Base-by-base conservation (phyloP, 1,140 invertebrate genomes). In the Papilio glaucus region DNA sequence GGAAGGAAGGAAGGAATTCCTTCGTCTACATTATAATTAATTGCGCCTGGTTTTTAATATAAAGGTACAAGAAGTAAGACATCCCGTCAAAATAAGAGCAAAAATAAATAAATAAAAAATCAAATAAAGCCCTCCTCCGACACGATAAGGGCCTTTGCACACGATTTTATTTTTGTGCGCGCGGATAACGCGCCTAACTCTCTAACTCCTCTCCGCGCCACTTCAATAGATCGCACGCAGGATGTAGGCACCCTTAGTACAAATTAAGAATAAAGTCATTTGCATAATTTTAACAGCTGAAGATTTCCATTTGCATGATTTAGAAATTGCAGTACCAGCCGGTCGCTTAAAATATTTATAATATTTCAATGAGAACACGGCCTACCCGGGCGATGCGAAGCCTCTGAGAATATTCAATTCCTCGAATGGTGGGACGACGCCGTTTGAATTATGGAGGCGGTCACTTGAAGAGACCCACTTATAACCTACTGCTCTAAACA, bases 341-440 rank as follows among this genome's bases (percentile, higher is more conserved):
- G 49, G 49, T 18, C 1, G 21, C 1, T 57, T 24, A 13, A 49
- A 57, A 57, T 57, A 57, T 57, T 57, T 57, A 57, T 57, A 57
- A 57, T 57, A 57, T 57, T 57, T 57, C 21, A 57, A 57, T 57
- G 24, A 24, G 49, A 57, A 57, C 49, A 24, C 18, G 49, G 7
- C 21, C 21, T 21, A 24, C 49, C 24, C 49, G 10, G 24, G 45
- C 45, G 45, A 57, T 57, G 49, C 49, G 49, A 57, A 57, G 21
- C 49, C 49, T 41, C 39, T 24, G 49, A 12, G 21, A 57, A 57
- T 57, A 57, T 57, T 57, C 12, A 9, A 57, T 57, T 24, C 49
- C 49, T 24, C 3, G 21, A 12, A 57, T 26, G 49, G 49, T 57
- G 49, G 9, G 18, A 12, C 18, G 12, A 57, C 49, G 49, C 18